Evolutionary conservation across 2,113 vertebrate species (phyloP), one percentile per base, ranked within the genome.

Genomic region (Tapirus terrestris): DNA sequence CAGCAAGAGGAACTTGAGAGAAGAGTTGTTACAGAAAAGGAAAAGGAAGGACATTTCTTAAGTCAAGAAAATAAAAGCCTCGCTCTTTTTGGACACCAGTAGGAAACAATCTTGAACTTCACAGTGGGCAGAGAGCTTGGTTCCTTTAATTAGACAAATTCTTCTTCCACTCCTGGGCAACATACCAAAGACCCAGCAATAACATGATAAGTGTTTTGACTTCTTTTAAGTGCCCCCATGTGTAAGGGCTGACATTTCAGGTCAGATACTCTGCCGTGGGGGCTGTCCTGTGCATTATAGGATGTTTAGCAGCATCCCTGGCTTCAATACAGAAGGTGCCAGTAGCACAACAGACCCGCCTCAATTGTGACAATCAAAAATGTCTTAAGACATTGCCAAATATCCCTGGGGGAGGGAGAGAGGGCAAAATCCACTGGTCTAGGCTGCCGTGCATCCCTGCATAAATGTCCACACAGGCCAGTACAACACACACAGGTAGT

Each of bases 41-140:
- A 21, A 81, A 91, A 89, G 65, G 31, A 87, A 25, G 33, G 33
- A 45, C 48, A 72, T 70, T 60, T 81, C 77, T 75, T 73, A 82
- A 60, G 17, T 29, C 29, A 86, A 65, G 65, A 89, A 96, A 96
- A n/a, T 43, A 77, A 94, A 53, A 97, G 45, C 29, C 56, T 60
- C 43, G 81, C 70, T 97, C 39, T 25, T 53, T 88, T 91, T 65
- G 6, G 33, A 80, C 0, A 1, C 29, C 33, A 29, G 51, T 39
- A 61, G 36, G 36, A 89, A 82, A 79, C 23, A 68, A 48, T 73
- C 18, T 68, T 83, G 67, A 92, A 92, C 83, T 68, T 86, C n/a
- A 82, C 4, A 0, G 23, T 86, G 87, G 60, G 13, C 48, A 58
- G 56, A 85, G 51, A 86, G 48, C 25, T 94, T 51, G 65, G 81